A percentile compares a stretch with the other conserved stretches of the same genome.
These are phyloP conservation scores for Parotia lawesii DNA, from an alignment of 2,113 vertebrate genomes.

Conservation along the genomic window DNA sequence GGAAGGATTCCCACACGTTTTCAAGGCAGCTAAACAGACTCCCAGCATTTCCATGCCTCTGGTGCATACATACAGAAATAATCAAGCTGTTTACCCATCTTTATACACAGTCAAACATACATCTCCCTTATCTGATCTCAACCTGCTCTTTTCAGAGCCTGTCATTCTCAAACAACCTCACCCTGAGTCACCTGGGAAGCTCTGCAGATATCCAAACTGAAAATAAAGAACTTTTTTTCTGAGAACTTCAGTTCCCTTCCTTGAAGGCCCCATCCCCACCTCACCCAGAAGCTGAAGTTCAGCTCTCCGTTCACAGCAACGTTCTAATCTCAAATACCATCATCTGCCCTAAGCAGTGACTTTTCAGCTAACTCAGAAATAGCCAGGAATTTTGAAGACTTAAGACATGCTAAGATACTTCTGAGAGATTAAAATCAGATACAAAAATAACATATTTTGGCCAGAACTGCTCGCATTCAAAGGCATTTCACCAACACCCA, in stretches of 20 bases:
- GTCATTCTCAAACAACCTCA: background rate
- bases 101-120: background rate
- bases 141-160: background rate
- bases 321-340: background rate
- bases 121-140: background rate
- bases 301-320: background rate
- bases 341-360: background rate
- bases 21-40: background rate
- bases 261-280: background rate
- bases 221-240: background rate
- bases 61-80: background rate
- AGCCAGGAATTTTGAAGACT: background rate
- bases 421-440: background rate
- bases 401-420: background rate
- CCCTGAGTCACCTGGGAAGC: background rate
- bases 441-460: background rate
- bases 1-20: background rate
- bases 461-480: accelerated
- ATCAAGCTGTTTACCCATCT: background rate
- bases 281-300: background rate
- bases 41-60: background rate
- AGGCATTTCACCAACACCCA: background rate
- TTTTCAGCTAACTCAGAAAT: background rate
- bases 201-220: background rate
- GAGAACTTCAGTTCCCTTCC: background rate